Evolutionary conservation across 2,797 vertebrate genomes (phyloP).

Genomic region (Oreonectes daqikongensis): DNA sequence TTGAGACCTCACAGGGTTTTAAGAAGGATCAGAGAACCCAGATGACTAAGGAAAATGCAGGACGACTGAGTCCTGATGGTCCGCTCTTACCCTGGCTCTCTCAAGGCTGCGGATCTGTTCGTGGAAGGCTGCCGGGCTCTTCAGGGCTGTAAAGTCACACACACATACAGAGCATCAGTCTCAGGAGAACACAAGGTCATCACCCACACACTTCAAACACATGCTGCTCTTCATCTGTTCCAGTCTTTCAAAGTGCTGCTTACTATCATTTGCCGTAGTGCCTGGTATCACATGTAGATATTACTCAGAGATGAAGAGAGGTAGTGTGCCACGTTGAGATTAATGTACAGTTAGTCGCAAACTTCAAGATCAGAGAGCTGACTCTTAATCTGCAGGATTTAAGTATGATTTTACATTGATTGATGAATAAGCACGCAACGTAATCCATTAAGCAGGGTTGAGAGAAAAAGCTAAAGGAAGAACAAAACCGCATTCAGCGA

Average conservation of each 20-base stretch:
- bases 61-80: not conserved
- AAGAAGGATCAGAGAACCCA: slow-evolving; percentile 19
- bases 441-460: slow-evolving; percentile 6
- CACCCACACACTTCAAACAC: slow-evolving; percentile 38
- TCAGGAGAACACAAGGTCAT: slow-evolving; percentile 26
- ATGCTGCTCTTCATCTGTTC: slow-evolving; percentile 4
- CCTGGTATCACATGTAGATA: not conserved
- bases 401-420: slow-evolving; percentile 18
- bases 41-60: not conserved
- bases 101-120: slow-evolving; percentile 99
- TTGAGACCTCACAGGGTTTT: slow-evolving; percentile 22
- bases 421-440: not conserved
- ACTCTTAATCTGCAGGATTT: slow-evolving; percentile 6
- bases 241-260: slow-evolving; percentile 9
- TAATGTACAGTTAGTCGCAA: not conserved
- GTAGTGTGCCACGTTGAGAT: not conserved
- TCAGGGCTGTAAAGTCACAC: slow-evolving; percentile 82
- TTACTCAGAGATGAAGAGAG: slow-evolving; percentile 5
- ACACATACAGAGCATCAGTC: not conserved
- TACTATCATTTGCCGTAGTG: not conserved
- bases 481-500: not conserved
- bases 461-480: not conserved
- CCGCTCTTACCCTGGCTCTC: slow-evolving; percentile 89
- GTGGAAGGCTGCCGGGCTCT: slow-evolving; percentile 97
- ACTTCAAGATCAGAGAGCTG: slow-evolving; percentile 14